phyloP scores from a whole-genome alignment of 1,140 invertebrate species.

The honey bee (Apis mellifera) region DNA sequence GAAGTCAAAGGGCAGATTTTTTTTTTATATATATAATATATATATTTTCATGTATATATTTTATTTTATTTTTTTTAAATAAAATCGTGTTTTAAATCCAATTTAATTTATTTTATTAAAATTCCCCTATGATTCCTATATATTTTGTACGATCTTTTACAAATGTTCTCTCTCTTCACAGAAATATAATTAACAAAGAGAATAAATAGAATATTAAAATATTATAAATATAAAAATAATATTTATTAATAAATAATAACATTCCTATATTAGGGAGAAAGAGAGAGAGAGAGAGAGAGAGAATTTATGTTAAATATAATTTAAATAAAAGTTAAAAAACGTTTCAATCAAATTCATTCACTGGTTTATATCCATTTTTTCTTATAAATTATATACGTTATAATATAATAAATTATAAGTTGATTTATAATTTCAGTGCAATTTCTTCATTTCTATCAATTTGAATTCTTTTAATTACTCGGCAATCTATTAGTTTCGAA shows the following conservation, averaged over 20 bases:
- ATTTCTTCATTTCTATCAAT: neutral
- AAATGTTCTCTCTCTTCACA: neutral
- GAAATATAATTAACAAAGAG: neutral
- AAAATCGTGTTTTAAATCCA: neutral
- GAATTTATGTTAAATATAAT: neutral
- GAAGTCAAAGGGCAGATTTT: constrained; percentile 38
- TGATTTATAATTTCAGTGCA: neutral
- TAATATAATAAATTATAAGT: no score
- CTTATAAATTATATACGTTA: no score
- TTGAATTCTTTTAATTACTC: neutral
- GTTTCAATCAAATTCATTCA: neutral
- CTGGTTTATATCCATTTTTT: no score
- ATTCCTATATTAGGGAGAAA: neutral
- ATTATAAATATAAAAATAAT: neutral
- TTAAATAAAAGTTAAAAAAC: constrained; percentile 5
- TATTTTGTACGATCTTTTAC: constrained; percentile 6
- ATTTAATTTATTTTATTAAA: neutral
- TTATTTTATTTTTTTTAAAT: no score
- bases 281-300: neutral
- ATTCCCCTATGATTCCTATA: neutral
- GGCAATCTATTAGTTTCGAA: no score
- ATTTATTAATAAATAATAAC: no score
- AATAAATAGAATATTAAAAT: neutral
- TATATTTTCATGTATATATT: neutral
- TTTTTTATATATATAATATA: neutral